Evolutionary conservation across 2,888 invertebrate genomes (phyloP), one percentile per base, ranked within the genome.

Genomic region (Tipula lateralis): DNA sequence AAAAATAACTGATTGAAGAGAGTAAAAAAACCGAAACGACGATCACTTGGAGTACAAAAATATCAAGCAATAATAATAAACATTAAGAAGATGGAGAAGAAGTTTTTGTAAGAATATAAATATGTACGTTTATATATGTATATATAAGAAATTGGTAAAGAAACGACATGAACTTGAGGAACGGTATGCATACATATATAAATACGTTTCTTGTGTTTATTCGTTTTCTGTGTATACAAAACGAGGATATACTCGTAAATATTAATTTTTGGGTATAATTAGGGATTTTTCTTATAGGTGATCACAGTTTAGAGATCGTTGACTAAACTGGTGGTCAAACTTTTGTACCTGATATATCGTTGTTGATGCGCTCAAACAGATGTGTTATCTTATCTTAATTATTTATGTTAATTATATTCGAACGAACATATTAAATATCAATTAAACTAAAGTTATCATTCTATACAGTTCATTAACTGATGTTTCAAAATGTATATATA

Each of bases 121-220:
- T 32, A 32, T 32, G 32, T 32, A 32, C 32, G 7, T 32, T 5
- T 32, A 32, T n/a, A 32, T 7, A 5, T 7, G 2, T 36, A 7
- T 36, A n/a, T 44, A 44, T 66, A 66, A 66, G 66, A 66, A 66
- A 66, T 66, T 66, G 66, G 66, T 66, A 66, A 66, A 66, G 66
- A 66, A 66, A 66, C 66, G 24, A 66, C 66, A 24, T 66, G 66
- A 66, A 66, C 66, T 66, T 66, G 66, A 66, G 66, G 66, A 66
- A 66, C 66, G 66, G 19, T 66, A 24, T 66, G 66, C 24, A 24
- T 66, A 24, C 24, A 24, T 66, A 24, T 66, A 24, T 66, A 24
- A 7, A 24, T 66, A 24, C 24, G 12, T 66, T 66, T 66, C 3
- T 39, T 39, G 0, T 66, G 24, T 66, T 66, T 24, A 24, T 66